These are phyloP conservation scores for Antigone vipio DNA, from an alignment of 2,113 vertebrate genomes.

Conservation along the genomic window DNA sequence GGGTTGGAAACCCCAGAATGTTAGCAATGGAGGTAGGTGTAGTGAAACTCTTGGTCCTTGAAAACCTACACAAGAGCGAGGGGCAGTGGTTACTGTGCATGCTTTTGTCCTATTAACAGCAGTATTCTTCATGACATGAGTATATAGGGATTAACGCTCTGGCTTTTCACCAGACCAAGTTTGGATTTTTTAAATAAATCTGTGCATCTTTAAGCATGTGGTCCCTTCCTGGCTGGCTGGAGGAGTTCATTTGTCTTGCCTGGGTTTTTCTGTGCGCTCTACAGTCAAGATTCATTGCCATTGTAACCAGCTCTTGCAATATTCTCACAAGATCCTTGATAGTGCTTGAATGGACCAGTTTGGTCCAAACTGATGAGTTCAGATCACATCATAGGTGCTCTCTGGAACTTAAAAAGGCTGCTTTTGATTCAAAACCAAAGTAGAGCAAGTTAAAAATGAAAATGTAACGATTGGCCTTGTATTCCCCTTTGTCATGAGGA, in stretches of 20 bases:
- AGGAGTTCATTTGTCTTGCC: neutral
- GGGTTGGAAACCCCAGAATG: neutral
- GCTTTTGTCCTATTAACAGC: neutral
- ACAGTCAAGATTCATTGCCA: neutral
- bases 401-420: neutral
- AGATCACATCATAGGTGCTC: neutral
- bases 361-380: neutral
- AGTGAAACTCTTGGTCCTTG: neutral
- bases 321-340: neutral
- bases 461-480: neutral
- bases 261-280: neutral
- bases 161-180: neutral
- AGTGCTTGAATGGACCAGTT: neutral
- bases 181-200: neutral
- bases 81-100: neutral
- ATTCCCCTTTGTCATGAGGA: neutral
- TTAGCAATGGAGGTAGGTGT: neutral
- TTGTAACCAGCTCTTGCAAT: neutral
- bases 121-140: neutral
- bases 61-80: neutral
- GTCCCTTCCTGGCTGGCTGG: conserved; percentile 5
- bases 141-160: neutral
- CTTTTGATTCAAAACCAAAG: neutral
- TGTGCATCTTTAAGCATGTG: neutral
- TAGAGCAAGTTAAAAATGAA: neutral